Base-by-base conservation (phyloP, 2,888 invertebrate species). In the Ferdinandea cuprea region DNA sequence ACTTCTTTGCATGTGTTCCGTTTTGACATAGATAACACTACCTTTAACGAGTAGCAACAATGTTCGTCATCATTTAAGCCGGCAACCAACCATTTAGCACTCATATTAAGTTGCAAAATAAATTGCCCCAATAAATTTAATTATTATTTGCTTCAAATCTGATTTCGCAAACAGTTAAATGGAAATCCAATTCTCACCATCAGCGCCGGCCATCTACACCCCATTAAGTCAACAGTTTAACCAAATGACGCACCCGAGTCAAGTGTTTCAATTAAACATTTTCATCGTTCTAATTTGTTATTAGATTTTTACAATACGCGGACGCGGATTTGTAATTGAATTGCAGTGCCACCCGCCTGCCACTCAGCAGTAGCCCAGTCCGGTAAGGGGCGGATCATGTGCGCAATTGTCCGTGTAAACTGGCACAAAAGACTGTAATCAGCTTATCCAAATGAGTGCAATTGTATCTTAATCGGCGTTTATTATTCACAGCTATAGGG, bases 311-410 rank as follows among this genome's bases (percentile, higher is more conserved):
- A 32, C 71, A 66, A 46, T 52, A 76, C 42, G 28, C 9, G 19
- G n/a, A 66, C 66, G 71, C 71, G 71, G 77, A 81, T 81, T 77
- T 77, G 52, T 61, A 81, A 81, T 81, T 77, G 28, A 81, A 81
- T 77, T 61, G 77, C 66, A 56, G 40, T 54, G 19, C 37, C 50
- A 48, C 19, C 19, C 30, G 8, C 2, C 19, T 28, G 8, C n/a
- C 30, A 3, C 3, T 35, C 0, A 6, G 11, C 28, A n/a, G n/a
- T n/a, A n/a, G n/a, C n/a, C n/a, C n/a, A 6, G 15, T 9, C 30
- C 13, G 28, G 25, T 30, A 11, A 25, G 30, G 17, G 72, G 72
- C 78, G 68, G 42, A 42, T 42, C 65, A 30, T 59, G 58, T 21
- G 28, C 46, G 30, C 52, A 50, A 30, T 63, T 56, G 50, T 25